Evolutionary conservation across 1,140 invertebrate species (phyloP).

Genomic region (Drosophila insularis): DNA sequence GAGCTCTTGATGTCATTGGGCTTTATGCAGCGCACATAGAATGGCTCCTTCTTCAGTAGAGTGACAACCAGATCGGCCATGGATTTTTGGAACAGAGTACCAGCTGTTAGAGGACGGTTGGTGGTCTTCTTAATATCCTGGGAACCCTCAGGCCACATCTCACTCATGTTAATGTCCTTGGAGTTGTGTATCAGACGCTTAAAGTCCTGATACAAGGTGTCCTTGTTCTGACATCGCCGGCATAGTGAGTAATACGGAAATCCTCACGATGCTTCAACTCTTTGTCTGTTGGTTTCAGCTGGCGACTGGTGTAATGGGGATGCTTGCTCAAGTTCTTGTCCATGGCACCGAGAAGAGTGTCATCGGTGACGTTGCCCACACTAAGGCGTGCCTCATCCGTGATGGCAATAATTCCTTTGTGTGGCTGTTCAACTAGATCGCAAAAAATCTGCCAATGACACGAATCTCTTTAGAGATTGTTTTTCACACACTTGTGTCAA

Average conservation of each 20-base stretch:
- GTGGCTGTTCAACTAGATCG: conserved; percentile 94
- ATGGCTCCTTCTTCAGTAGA: conserved; percentile 95
- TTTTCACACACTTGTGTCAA: not conserved
- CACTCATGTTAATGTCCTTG: conserved; percentile 88
- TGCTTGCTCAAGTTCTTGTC: conserved; percentile 93
- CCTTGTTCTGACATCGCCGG: conserved; percentile 98
- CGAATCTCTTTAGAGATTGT: not conserved
- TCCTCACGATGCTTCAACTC: conserved; percentile 90
- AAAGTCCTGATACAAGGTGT: conserved; percentile 97
- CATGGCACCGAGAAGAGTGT: conserved; percentile 96
- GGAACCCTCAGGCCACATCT: conserved; percentile 98
- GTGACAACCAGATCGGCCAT: conserved; percentile 95
- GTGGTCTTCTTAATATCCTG: conserved; percentile 96
- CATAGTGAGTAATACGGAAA: conserved; percentile 95
- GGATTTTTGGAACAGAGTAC: conserved; percentile 96
- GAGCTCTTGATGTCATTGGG: conserved; percentile 97
- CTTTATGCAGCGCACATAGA: conserved; percentile 98
- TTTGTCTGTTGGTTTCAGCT: conserved; percentile 92
- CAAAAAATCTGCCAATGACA: conserved; percentile 88
- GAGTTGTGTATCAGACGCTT: conserved; percentile 95
- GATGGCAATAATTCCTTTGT: conserved; percentile 95
- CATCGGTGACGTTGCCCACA: conserved; percentile 96
- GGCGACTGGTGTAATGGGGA: conserved; percentile 94
- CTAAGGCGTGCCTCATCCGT: conserved; percentile 97
- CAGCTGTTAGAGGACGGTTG: conserved; percentile 95